Evolutionary conservation across 92 coral and sea anemone species (phyloP), one percentile per base, ranked within the genome.

Genomic region (Heteractis magnifica): DNA sequence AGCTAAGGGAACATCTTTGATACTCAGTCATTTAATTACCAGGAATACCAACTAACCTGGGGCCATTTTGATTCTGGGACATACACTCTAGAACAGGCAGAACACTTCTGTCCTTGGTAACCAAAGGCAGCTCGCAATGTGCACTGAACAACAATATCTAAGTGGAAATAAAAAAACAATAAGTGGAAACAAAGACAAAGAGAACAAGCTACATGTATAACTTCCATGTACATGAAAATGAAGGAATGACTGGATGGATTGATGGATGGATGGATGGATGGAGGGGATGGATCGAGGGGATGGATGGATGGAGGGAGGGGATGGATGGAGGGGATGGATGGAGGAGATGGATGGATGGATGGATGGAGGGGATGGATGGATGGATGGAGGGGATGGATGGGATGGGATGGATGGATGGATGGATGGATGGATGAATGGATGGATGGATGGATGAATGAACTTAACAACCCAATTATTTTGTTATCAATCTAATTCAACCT

Each of bases 21-120:
- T 34, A 34, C 44, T 34, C 44, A 34, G 44, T 34, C 2, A 34
- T 34, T 34, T 34, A 34, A 34, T 34, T 34, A 34, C 44, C 44
- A 34, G 44, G 44, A 34, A 34, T 2, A 34, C 44, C 44, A 34
- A 62, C 70, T n/a, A 62, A 95, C 98, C 95, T 95, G 59, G 1
- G 93, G 94, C 99, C 99, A 97, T 53, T 87, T 21, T 6, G 98
- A 92, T 56, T 92, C 91, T 44, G 99, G 99, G 8, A 94, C 99
- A 78, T 97, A 97, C 81, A 92, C 19, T 85, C 99, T 81, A 15
- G 98, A 93, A 82, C 94, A 83, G 3, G 99, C 99, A 3, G 99
- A 97, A 51, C 99, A 97, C 72, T 97, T 97, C 90, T 97, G 99
- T 8, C 99, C 99, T 70, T 91, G 92, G 77, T 94, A 97, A 50